Conservation (phyloP, 2,888 invertebrate species). For the Rutpela maculata region DNA sequence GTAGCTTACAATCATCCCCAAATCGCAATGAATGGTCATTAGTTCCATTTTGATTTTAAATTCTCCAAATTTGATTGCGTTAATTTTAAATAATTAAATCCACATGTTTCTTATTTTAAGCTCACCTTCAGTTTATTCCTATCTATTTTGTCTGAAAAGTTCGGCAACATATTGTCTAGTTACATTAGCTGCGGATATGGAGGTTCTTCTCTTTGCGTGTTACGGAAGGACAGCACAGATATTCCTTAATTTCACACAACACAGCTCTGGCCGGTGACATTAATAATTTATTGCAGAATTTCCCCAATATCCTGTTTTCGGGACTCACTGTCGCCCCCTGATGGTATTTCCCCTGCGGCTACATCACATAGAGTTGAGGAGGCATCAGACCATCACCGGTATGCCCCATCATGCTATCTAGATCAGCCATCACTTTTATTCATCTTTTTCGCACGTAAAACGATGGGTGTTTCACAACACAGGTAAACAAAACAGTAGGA, state of each 20-base stretch:
- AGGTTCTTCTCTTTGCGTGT: slow-evolving; percentile 98
- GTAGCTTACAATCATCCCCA: too few species aligned
- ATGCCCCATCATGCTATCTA: slow-evolving; percentile 89
- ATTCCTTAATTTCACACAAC: slow-evolving; percentile 99
- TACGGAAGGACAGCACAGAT: slow-evolving; percentile 96
- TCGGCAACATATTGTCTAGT: too few species aligned
- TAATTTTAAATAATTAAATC: too few species aligned
- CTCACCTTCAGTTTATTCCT: too few species aligned
- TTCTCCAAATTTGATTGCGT: too few species aligned
- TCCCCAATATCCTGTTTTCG: slow-evolving; percentile 98
- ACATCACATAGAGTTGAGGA: slow-evolving; percentile 86
- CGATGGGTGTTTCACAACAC: slow-evolving; percentile 56
- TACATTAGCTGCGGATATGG: slow-evolving; percentile 99
- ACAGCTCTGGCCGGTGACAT: slow-evolving; percentile 98
- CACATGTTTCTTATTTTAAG: too few species aligned
- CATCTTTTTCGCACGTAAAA: slow-evolving; percentile 37
- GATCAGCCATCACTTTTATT: slow-evolving; percentile 81
- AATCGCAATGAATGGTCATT: too few species aligned
- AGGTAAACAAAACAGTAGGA: slow-evolving; percentile 57
- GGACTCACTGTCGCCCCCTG: slow-evolving; percentile 88
- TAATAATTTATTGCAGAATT: slow-evolving; percentile 99
- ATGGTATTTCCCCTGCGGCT: slow-evolving; percentile 80
- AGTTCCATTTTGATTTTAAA: too few species aligned
- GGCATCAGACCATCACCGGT: slow-evolving; percentile 85
- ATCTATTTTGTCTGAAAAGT: too few species aligned